These are phyloP conservation scores for Sialis lutaria DNA, from an alignment of 2,888 invertebrate species.

Conservation along the genomic window DNA sequence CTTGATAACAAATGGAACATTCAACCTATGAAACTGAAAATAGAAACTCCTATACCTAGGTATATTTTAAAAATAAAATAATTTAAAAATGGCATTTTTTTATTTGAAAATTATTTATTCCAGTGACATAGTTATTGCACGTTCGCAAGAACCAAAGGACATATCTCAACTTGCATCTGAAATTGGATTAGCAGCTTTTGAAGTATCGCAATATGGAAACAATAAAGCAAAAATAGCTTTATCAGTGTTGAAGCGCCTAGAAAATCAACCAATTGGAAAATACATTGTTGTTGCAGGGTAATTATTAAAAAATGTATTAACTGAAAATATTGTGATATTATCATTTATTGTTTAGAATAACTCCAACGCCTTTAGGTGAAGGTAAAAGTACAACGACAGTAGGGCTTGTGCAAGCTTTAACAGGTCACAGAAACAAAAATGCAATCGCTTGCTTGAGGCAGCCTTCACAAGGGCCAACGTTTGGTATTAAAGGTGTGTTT, in stretches of 20 bases:
- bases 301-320: slow-evolving; percentile 16
- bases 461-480: slow-evolving; percentile 97
- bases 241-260: slow-evolving; percentile 57
- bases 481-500: slow-evolving; percentile 73
- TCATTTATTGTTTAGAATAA: slow-evolving; percentile 48
- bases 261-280: slow-evolving; percentile 55
- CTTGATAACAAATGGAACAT: slow-evolving; percentile 54
- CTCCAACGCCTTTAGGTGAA: slow-evolving; percentile 97
- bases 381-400: slow-evolving; percentile 94
- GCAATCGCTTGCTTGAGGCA: slow-evolving; percentile 89
- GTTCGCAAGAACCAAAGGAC: slow-evolving; percentile 74
- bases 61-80: slow-evolving; percentile 19
- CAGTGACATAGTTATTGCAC: slow-evolving; percentile 82
- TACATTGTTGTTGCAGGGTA: slow-evolving; percentile 92
- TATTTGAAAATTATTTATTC: slow-evolving; percentile 10
- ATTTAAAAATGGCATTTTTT: background rate
- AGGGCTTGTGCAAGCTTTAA: slow-evolving; percentile 83
- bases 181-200: slow-evolving; percentile 62
- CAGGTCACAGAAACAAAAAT: slow-evolving; percentile 68
- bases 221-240: slow-evolving; percentile 90
- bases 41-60: slow-evolving; percentile 69
- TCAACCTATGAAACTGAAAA: slow-evolving; percentile 42
- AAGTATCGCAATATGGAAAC: slow-evolving; percentile 79
- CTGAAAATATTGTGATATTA: background rate
- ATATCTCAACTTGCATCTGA: slow-evolving; percentile 61